Base-by-base conservation (phyloP, 2,888 invertebrate species). In the Erebia epiphron region DNA sequence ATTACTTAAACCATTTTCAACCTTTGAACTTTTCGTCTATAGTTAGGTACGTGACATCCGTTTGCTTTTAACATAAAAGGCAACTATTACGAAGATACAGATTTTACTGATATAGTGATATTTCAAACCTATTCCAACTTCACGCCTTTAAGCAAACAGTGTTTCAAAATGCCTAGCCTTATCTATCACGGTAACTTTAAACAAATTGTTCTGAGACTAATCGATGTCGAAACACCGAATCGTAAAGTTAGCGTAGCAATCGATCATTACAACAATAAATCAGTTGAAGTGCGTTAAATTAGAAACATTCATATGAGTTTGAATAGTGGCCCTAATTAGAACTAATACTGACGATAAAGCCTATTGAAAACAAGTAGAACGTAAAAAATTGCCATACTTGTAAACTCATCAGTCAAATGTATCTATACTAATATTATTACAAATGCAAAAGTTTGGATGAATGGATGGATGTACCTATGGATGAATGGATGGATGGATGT, bases 181-280 rank as follows among this genome's bases (percentile, higher is more conserved):
- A 73, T 68, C 69, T 72, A 69, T 68, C 71, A 68, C 65, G 68
- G 26, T 49, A 66, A 69, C 52, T 60, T 70, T 68, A 66, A 71
- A 74, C 68, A 68, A 74, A 71, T 54, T 72, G 60, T 68, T 68
- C 68, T 68, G 72, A 70, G 57, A 63, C 72, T 68, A 72, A 68
- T 70, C 52, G 68, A 52, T 72, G 69, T 68, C 62, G 69, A 70
- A 72, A 72, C 49, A 56, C 62, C 57, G 46, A 67, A 58, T 58
- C 58, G 67, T 56, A 56, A 61, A 66, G 35, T 66, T 57, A 57
- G 66, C 46, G 26, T 49, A 26, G 67, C 49, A 35, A 67, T 67
- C 67, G 57, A 58, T 67, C 67, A 67, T 58, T 67, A 35, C 46
- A 58, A 58, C 58, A 67, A 58, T 67, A 58, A 67, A 58, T 67